Evolutionary conservation across 2,113 vertebrate species (phyloP).

Genomic region (Accipiter cooperii): DNA sequence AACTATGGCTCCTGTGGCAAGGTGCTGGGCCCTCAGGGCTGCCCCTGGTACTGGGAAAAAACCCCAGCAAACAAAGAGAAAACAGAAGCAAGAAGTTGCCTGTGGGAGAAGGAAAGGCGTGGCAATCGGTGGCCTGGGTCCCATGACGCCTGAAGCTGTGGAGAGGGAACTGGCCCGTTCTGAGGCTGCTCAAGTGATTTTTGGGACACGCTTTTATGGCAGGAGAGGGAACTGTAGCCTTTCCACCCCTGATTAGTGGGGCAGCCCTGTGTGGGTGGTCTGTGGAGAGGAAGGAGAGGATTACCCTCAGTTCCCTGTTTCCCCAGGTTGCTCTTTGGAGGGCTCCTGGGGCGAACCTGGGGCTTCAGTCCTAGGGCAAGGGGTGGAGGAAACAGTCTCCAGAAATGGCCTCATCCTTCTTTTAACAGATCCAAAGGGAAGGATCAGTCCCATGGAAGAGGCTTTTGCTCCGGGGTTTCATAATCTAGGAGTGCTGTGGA

Average conservation of each 20-base stretch:
- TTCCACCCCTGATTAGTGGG: background rate
- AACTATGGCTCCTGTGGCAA: background rate
- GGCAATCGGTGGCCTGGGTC: background rate
- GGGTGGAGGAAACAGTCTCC: background rate
- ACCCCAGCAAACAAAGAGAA: background rate
- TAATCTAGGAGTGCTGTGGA: background rate
- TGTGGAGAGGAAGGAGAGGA: background rate
- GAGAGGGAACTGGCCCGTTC: background rate
- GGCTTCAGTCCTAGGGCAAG: background rate
- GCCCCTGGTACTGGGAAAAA: background rate
- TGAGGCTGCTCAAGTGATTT: background rate
- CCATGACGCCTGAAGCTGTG: accelerated
- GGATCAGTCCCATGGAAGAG: background rate
- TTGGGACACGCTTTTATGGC: background rate
- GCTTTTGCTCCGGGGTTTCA: background rate
- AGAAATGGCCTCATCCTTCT: background rate
- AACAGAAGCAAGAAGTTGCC: background rate
- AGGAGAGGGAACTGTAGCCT: background rate
- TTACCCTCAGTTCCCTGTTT: background rate
- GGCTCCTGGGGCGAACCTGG: accelerated
- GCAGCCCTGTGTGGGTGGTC: background rate
- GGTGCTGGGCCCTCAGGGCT: background rate
- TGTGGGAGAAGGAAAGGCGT: background rate
- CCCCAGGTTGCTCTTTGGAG: accelerated
- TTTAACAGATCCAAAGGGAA: background rate